Evolutionary conservation across 2,113 vertebrate genomes (phyloP).

Genomic region (Alces alces): DNA sequence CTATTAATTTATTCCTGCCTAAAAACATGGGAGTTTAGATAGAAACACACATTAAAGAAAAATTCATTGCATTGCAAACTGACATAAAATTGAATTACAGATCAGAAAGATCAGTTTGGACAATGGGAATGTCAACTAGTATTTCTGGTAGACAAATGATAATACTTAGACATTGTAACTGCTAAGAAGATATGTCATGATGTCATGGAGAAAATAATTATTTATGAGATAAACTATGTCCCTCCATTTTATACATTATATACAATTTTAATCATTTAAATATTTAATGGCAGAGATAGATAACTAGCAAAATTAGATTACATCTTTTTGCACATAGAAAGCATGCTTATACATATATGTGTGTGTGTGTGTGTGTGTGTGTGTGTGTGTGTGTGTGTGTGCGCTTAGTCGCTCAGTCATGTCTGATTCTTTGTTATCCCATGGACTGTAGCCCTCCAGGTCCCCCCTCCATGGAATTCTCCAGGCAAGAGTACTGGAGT

Average conservation of each 20-base stretch:
- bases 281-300: constrained; percentile 35
- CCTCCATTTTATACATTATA: background rate
- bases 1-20: constrained; percentile 86
- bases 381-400: accelerated
- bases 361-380: background rate
- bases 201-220: constrained; percentile 57
- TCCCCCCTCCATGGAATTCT: background rate
- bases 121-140: constrained; percentile 49
- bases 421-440: background rate
- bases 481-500: background rate
- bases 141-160: constrained; percentile 61
- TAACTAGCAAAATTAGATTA: constrained; percentile 45
- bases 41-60: constrained; percentile 58
- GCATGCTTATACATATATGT: background rate
- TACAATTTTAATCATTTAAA: constrained; percentile 55
- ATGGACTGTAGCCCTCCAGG: background rate
- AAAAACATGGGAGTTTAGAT: constrained; percentile 64
- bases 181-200: constrained; percentile 47
- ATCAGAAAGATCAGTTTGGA: constrained; percentile 74
- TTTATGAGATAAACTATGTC: constrained; percentile 60
- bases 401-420: accelerated
- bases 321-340: background rate
- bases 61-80: constrained; percentile 61
- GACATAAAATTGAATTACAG: constrained; percentile 71
- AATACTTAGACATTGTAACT: constrained; percentile 60